Conservation (phyloP, 2,797 vertebrate species). For the Tauraco hartlaubi region DNA sequence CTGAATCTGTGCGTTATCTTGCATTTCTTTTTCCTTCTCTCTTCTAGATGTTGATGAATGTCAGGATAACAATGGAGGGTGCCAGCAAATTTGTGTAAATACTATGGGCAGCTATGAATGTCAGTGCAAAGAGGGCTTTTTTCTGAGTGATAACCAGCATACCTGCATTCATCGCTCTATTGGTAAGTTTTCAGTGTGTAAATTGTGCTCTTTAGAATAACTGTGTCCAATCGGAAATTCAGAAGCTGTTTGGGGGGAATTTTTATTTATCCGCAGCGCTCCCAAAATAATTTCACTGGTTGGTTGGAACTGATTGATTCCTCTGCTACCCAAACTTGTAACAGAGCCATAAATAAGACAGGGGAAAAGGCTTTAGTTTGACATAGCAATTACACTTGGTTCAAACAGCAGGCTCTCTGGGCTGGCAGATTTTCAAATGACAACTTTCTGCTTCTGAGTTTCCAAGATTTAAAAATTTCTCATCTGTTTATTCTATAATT, state of each 20-base stretch:
- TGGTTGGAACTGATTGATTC: not conserved
- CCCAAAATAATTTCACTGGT: not conserved
- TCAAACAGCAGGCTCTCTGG: not conserved
- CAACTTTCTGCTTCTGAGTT: not conserved
- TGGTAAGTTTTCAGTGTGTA: slow-evolving; percentile 81
- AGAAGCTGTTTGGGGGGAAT: not conserved
- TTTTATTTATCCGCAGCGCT: not conserved
- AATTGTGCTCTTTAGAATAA: not conserved
- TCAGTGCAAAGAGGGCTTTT: slow-evolving; percentile 92
- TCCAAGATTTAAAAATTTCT: not conserved
- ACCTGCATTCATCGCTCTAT: slow-evolving; percentile 98
- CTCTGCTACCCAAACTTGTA: not conserved
- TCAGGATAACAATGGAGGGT: slow-evolving; percentile 95
- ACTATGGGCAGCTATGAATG: slow-evolving; percentile 98
- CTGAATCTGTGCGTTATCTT: not conserved
- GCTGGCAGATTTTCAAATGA: not conserved
- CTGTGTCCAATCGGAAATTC: not conserved
- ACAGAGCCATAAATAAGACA: not conserved
- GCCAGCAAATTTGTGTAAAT: slow-evolving; percentile 96
- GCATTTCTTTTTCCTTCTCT: not conserved
- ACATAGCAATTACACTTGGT: not conserved
- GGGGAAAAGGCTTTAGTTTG: not conserved
- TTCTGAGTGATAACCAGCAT: slow-evolving; percentile 98
- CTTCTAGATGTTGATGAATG: slow-evolving; percentile 92
- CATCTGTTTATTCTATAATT: not conserved